These are phyloP conservation scores for Ambastaia sidthimunki DNA, from an alignment of 2,797 vertebrate species.

Conservation along the genomic window DNA sequence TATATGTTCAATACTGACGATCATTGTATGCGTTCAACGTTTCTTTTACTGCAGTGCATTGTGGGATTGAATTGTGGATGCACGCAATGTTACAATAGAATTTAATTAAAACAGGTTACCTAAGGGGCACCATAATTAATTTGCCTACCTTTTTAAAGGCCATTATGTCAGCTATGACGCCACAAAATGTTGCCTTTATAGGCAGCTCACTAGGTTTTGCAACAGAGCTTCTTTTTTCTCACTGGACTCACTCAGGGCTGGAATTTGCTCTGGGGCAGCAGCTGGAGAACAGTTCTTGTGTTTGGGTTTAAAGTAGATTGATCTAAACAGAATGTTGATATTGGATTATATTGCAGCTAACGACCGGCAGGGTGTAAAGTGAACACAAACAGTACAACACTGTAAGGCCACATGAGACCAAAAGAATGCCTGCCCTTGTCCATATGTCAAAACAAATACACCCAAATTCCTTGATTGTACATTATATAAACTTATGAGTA, in stretches of 20 bases:
- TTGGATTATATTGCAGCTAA: conserved; percentile 30
- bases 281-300: conserved; percentile 29
- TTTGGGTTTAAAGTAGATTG: conserved; percentile 37
- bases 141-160: neutral
- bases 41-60: neutral
- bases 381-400: conserved; percentile 19
- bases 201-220: neutral
- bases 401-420: neutral
- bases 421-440: neutral
- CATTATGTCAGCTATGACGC: neutral
- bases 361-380: neutral
- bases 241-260: conserved; percentile 3
- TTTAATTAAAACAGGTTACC: neutral
- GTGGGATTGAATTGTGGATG: neutral
- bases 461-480: neutral
- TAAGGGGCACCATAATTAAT: neutral
- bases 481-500: neutral
- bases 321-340: conserved; percentile 29
- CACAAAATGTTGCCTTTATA: neutral
- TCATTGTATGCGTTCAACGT: neutral
- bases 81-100: neutral
- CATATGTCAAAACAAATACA: conserved; percentile 17
- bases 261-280: conserved; percentile 28
- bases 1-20: neutral
- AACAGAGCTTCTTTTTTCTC: conserved; percentile 13